Conservation (phyloP, 2,797 vertebrate species). For the Chromis chromis region DNA sequence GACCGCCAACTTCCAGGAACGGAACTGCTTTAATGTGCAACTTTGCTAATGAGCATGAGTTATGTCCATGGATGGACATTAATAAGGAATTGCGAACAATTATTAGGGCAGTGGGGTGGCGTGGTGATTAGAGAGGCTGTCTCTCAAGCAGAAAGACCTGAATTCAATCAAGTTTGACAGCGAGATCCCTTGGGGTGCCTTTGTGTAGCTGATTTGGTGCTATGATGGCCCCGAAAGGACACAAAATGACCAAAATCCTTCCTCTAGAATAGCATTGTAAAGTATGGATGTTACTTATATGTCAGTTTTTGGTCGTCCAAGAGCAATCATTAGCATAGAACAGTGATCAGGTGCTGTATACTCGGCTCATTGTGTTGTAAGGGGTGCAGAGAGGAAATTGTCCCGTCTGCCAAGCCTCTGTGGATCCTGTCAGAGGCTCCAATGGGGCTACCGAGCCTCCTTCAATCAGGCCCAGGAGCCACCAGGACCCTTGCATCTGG, state of each 20-base stretch:
- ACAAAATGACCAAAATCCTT: neutral
- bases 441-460: slow-evolving; percentile 56
- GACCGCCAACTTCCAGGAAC: slow-evolving; percentile 36
- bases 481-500: slow-evolving; percentile 77
- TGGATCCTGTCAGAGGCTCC: slow-evolving; percentile 60
- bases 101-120: slow-evolving; percentile 23
- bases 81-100: slow-evolving; percentile 52
- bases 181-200: slow-evolving; percentile 6
- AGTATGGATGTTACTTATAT: slow-evolving; percentile 1
- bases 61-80: slow-evolving; percentile 52
- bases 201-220: slow-evolving; percentile 13
- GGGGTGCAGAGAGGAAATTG: slow-evolving; percentile 65
- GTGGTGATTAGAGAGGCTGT: slow-evolving; percentile 43
- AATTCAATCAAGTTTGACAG: slow-evolving; percentile 49
- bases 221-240: slow-evolving; percentile 3
- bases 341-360: slow-evolving; percentile 25
- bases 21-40: slow-evolving; percentile 40
- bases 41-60: slow-evolving; percentile 61
- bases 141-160: slow-evolving; percentile 28
- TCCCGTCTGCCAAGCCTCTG: slow-evolving; percentile 51
- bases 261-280: slow-evolving; percentile 1
- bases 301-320: slow-evolving; percentile 1
- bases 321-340: neutral
- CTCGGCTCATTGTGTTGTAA: slow-evolving; percentile 18
- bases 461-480: slow-evolving; percentile 68